Conservation (phyloP, 2,888 invertebrate species). For the Acanthosepion esculentum region DNA sequence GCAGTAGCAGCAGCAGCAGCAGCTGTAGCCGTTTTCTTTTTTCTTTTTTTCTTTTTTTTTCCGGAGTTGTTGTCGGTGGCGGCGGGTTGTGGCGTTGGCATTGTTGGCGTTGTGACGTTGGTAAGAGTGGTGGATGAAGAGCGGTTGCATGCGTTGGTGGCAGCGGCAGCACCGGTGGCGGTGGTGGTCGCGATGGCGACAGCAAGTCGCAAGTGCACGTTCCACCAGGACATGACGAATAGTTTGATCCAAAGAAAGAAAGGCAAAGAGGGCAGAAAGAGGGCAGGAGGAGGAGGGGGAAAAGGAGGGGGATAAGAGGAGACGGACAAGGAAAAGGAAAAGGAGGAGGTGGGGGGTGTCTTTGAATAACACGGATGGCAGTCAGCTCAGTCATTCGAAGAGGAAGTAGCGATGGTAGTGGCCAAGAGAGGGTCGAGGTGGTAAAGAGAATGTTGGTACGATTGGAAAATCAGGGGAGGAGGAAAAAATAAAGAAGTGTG, state of each 20-base stretch:
- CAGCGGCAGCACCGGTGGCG: not conserved
- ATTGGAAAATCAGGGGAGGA: too few species aligned
- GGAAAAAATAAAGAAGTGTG: too few species aligned
- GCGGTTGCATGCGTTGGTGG: not conserved
- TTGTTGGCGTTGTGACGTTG: not conserved
- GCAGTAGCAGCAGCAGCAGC: not conserved
- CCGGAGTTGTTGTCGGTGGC: not conserved
- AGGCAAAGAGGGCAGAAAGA: not conserved
- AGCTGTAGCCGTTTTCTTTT: not conserved
- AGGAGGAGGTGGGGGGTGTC: not conserved
- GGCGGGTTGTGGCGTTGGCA: not conserved
- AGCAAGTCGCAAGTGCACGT: constrained; percentile 1
- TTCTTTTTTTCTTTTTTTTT: too few species aligned
- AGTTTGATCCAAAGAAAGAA: constrained; percentile 1
- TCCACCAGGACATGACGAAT: constrained; percentile 22
- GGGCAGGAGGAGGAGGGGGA: not conserved
- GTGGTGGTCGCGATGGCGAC: constrained; percentile 20
- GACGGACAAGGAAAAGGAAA: too few species aligned
- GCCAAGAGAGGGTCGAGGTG: not conserved
- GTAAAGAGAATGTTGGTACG: too few species aligned
- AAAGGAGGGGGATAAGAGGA: not conserved
- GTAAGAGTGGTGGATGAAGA: not conserved
- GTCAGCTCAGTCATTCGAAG: not conserved
- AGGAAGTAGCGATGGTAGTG: not conserved
- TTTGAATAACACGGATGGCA: not conserved